These are phyloP conservation scores for Ammodramus savannarum DNA, from an alignment of 2,113 vertebrate genomes.

Conservation along the genomic window DNA sequence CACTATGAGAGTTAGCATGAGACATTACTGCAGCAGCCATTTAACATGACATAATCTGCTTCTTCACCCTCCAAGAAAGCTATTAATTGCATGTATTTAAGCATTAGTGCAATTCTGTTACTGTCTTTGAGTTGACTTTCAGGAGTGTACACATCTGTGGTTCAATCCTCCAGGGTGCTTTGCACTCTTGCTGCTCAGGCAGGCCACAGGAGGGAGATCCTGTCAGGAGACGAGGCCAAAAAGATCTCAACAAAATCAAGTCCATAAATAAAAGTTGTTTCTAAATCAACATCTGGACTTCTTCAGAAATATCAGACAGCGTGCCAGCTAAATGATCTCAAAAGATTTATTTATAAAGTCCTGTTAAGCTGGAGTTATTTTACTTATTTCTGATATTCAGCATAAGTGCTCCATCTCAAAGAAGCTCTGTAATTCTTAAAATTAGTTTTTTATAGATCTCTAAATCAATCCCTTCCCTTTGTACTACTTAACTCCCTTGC, in stretches of 20 bases:
- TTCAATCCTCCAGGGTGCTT: background rate
- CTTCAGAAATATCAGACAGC: background rate
- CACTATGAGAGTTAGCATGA: background rate
- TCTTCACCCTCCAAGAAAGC: background rate
- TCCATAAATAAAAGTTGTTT: constrained; percentile 13
- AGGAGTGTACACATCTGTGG: background rate
- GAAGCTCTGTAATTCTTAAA: background rate
- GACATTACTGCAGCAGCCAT: background rate
- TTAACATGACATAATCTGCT: background rate
- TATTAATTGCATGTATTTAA: background rate
- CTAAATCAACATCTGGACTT: constrained; percentile 43
- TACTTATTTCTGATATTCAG: constrained; percentile 6
- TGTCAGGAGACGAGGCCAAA: background rate
- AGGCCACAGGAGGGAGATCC: background rate
- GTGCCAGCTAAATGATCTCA: background rate
- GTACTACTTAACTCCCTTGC: background rate
- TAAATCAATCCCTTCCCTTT: background rate
- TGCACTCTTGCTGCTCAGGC: background rate
- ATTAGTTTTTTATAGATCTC: background rate
- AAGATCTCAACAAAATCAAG: background rate
- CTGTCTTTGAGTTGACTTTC: background rate
- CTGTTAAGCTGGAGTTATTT: background rate
- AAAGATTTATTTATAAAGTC: constrained; percentile 1
- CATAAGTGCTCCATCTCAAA: background rate
- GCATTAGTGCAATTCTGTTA: background rate